Evolutionary conservation across 2,797 vertebrate species (phyloP).

Genomic region (Karalla daura): DNA sequence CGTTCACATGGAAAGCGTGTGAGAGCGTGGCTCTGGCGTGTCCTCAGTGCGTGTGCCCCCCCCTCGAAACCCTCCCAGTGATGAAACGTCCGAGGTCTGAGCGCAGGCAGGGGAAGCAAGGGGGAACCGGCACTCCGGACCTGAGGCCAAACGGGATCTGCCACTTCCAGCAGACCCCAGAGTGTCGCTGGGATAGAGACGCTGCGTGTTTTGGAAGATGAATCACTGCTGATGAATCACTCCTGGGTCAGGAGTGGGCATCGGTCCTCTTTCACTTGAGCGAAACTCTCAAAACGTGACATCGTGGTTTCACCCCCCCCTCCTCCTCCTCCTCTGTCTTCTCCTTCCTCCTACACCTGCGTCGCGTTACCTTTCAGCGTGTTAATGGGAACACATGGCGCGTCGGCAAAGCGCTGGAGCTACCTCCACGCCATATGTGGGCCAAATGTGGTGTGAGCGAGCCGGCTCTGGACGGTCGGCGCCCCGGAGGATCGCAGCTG

Average conservation of each 20-base stretch:
- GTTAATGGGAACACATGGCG: conserved; percentile 33
- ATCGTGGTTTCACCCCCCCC: conserved; percentile 16
- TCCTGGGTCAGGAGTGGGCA: conserved; percentile 10
- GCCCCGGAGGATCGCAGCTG: not conserved
- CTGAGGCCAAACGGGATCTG: conserved; percentile 49
- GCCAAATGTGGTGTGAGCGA: conserved; percentile 53
- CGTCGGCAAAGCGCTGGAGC: conserved; percentile 21
- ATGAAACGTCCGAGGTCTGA: conserved; percentile 40
- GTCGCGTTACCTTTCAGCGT: conserved; percentile 20
- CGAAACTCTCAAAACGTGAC: conserved; percentile 27
- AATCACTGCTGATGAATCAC: conserved; percentile 5
- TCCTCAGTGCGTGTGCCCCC: conserved; percentile 2
- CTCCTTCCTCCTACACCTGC: conserved; percentile 25
- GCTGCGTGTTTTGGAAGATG: conserved; percentile 27
- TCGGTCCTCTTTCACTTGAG: not conserved
- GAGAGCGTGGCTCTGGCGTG: conserved; percentile 6
- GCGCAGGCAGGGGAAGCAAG: conserved; percentile 2
- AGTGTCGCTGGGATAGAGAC: conserved; percentile 43
- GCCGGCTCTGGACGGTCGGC: conserved; percentile 6
- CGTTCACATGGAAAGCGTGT: too few species aligned
- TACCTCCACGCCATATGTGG: conserved; percentile 38
- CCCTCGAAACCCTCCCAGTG: conserved; percentile 18
- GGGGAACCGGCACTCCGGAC: conserved; percentile 15
- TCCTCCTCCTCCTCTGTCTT: not conserved
- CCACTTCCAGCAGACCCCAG: conserved; percentile 36